Base-by-base conservation (phyloP, 2,888 invertebrate genomes). In the Tachina fera region DNA sequence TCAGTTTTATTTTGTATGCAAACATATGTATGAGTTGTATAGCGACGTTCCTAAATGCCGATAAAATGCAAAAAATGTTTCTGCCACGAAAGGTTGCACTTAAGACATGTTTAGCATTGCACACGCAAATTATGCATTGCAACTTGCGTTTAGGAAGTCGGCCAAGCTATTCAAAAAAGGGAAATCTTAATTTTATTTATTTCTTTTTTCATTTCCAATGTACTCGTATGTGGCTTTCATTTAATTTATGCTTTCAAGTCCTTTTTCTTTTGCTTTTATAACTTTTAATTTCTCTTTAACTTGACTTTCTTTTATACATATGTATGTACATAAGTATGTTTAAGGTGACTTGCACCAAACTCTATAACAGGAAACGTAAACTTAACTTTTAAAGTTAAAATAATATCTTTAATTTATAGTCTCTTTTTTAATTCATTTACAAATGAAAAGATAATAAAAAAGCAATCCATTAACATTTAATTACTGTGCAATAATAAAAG, bases 361-460 rank as follows among this genome's bases (percentile, higher is more conserved):
- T 41, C 43, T 9, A 19, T 14, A 58, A 58, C 58, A 39, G 72
- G 72, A 60, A 60, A 60, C 47, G 16, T 47, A 58, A 58, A 31
- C 56, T 31, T 58, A 47, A 45, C 22, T 60, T 16, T 49, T 72
- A 60, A 60, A 49, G 8, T 31, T 60, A 60, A 60, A 11, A 9
- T 16, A 16, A 39, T 60, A 47, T 72, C 45, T 49, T 60, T 41
- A 60, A 41, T 60, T 60, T 41, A 41, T n/a, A 39, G 43, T 47
- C 3, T 56, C 6, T 56, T 22, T 31, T 53, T 49, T 60, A 49
- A 49, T 47, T 49, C 31, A 14, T 41, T 49, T 49, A 10, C 31
- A 16, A 49, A 60, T 72, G 49, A 72, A 39, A 72, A 39, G n/a
- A 63, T 22, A 31, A 51, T 22, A 65, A 43, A 63, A 75, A 63